Conservation (phyloP, 2,888 invertebrate species). For the Pilophorus perplexus region DNA sequence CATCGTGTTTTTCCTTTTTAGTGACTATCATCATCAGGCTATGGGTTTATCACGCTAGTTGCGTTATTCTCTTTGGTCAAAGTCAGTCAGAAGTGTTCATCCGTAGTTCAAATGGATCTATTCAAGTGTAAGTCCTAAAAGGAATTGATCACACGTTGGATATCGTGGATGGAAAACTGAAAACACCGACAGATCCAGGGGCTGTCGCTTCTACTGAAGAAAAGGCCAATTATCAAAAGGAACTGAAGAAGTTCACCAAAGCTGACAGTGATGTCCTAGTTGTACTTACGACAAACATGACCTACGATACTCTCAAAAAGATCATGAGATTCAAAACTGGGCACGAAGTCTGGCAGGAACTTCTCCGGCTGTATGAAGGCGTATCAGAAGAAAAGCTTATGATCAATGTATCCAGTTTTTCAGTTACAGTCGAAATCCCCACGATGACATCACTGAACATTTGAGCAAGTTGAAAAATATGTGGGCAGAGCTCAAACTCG, state of each 20-base stretch:
- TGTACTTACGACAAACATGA: too few relatives aligned
- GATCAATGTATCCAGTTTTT: background rate
- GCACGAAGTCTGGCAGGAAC: background rate
- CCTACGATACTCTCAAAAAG: too few relatives aligned
- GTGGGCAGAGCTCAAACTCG: background rate
- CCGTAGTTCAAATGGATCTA: background rate
- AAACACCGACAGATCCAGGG: background rate
- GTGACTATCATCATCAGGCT: too few relatives aligned
- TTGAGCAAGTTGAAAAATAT: too few relatives aligned
- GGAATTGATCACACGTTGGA: background rate
- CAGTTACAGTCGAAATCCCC: too few relatives aligned
- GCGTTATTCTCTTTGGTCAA: too few relatives aligned
- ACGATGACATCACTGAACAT: too few relatives aligned
- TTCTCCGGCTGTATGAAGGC: background rate
- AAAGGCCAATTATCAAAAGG: background rate
- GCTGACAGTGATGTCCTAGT: too few relatives aligned
- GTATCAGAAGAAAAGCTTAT: background rate
- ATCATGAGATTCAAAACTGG: background rate
- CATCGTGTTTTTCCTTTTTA: too few relatives aligned
- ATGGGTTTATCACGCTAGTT: too few relatives aligned
- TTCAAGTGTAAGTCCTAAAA: background rate
- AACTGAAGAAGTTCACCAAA: too few relatives aligned
- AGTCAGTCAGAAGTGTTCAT: too few relatives aligned
- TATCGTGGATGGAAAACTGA: background rate
- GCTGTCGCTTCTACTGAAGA: background rate